Evolutionary conservation across 2,113 vertebrate species (phyloP), one percentile per base, ranked within the genome.

Genomic region (Furnarius figulus): DNA sequence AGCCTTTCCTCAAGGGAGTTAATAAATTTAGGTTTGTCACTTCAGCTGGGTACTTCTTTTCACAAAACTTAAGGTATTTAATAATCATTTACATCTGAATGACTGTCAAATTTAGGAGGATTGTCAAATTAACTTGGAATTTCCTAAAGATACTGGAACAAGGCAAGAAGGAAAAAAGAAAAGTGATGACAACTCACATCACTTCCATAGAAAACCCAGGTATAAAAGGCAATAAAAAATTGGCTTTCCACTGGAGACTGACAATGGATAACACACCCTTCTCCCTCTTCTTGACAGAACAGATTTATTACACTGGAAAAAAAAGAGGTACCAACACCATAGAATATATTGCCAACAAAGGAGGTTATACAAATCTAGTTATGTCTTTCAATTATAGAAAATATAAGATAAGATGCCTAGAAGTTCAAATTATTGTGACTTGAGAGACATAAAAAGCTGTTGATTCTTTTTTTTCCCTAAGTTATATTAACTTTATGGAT

Each of bases 81-180:
- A 78, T 61, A 87, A 66, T 37, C 5, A 83, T 56, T 78, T 91
- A 68, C 12, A 90, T 70, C 22, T 47, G 27, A 91, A 65, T 5
- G 4, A 81, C 46, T 79, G 58, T 35, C 56, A 90, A 33, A 90
- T 76, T 61, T 65, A 62, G 75, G 52, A 11, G 23, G 52, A 74
- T 27, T 92, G 74, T 71, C 71, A 94, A 94, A 87, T 81, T 70
- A 89, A 79, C 49, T 53, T 61, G n/a, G 53, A 91, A 89, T 91
- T 93, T 90, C 62, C 53, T 75, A 21, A 87, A 91, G 27, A 71
- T 87, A 85, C 0, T 61, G 22, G 62, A 78, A 83, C n/a, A 17
- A 63, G 2, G 18, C 12, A 79, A 31, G 31, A 67, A 82, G 23
- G 3, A 70, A 50, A 10, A 16, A 73, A 58, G 9, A 71, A 78